A percentile compares a stretch with the other conserved stretches of the same genome.
phyloP scores from a whole-genome alignment of 2,888 invertebrate genomes.

The Lasius fuliginosus region DNA sequence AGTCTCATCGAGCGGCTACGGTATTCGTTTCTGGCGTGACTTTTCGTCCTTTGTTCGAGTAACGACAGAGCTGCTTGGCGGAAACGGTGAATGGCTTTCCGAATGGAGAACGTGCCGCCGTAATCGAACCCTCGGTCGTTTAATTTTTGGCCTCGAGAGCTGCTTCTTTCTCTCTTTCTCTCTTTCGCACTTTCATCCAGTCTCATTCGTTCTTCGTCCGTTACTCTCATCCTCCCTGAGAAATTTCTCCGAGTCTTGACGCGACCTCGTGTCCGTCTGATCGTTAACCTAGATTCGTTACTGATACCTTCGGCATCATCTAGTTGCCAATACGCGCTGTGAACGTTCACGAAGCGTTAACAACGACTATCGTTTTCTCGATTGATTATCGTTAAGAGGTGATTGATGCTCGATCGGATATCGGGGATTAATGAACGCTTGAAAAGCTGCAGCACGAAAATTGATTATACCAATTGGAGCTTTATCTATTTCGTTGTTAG shows the following conservation, averaged over 20 bases:
- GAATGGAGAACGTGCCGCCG: conserved; percentile 69
- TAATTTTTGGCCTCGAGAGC: conserved; percentile 51
- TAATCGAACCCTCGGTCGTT: conserved; percentile 62
- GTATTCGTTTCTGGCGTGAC: conserved; percentile 69
- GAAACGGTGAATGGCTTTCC: conserved; percentile 68
- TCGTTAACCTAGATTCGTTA: conserved; percentile 73
- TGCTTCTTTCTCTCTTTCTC: conserved; percentile 17
- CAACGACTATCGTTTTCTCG: conserved; percentile 32
- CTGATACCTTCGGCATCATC: conserved; percentile 62
- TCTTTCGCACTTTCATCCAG: conserved; percentile 64
- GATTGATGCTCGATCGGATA: conserved; percentile 42
- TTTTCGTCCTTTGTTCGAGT: conserved; percentile 72
- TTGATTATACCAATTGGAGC: conserved; percentile 35
- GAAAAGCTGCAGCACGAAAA: conserved; percentile 7
- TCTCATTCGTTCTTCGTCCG: conserved; percentile 63
- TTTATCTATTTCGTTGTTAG: conserved; percentile 6
- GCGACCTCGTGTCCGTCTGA: conserved; percentile 60
- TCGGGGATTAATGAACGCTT: conserved; percentile 25
- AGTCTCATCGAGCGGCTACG: conserved; percentile 63
- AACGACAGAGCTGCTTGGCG: conserved; percentile 69
- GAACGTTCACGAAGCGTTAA: conserved; percentile 24
- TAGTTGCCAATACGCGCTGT: conserved; percentile 45
- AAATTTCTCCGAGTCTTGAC: conserved; percentile 59
- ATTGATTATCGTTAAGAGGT: conserved; percentile 28
- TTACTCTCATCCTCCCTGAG: conserved; percentile 58